Evolutionary conservation across 1,140 invertebrate genomes (phyloP), one percentile per base, ranked within the genome.

Genomic region (Vanessa tameamea): DNA sequence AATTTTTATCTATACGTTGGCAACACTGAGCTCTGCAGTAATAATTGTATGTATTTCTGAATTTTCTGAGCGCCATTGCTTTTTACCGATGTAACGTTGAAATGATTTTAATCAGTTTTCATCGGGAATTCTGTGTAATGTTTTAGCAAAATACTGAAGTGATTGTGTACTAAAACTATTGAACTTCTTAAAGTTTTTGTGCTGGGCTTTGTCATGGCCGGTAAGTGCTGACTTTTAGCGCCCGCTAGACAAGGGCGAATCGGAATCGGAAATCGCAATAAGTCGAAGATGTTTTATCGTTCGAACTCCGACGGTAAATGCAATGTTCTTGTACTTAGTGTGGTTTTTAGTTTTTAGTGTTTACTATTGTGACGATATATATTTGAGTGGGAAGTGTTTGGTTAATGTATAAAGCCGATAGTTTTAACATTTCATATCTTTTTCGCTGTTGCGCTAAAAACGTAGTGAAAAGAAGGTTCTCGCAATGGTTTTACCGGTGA

Each of bases 161-260:
- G 89, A 89, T 92, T 92, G 92, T 93, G 92, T 89, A 88, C 80
- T 89, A 87, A 91, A 91, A 92, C 87, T 91, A 89, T 92, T 73
- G 84, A 91, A 92, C 88, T 92, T 88, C 86, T 90, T 91, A 87
- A 85, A 93, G 87, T 92, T 92, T 88, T 93, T 91, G 91, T 92
- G 91, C 91, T 93, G 92, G 92, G 91, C 91, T 93, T 93, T 93
- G 92, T 92, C 92, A 93, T 93, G 92, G 92, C 91, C 92, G 92
- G 92, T 93, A 93, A 93, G 92, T 93, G 90, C 85, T 93, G 92
- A 93, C 91, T 93, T 93, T 92, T 93, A 91, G 90, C 92, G 91
- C 91, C 92, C 90, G 91, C 84, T 92, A 92, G 86, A 91, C 90
- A 93, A 92, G 92, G 92, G 92, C 92, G 92, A 93, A 91, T 90